Base-by-base conservation (phyloP, 2,113 vertebrate genomes). In the Pomatostomus ruficeps region DNA sequence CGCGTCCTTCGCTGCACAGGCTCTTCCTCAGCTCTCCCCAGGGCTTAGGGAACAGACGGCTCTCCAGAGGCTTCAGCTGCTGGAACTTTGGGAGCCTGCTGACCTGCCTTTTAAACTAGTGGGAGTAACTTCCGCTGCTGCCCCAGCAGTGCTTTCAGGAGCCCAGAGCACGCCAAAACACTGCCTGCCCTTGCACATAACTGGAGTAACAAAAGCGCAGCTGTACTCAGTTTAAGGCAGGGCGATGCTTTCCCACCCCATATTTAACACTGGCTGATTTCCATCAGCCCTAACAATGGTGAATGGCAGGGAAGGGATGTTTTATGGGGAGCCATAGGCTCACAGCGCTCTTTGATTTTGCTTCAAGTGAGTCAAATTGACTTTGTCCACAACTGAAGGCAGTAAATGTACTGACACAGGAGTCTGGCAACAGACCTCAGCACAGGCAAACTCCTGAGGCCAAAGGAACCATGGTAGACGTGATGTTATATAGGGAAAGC, bases 61-160 rank as follows among this genome's bases (percentile, higher is more conserved):
- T 74, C 91, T 84, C 86, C 92, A 84, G 91, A 72, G 88, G 75
- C 79, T 84, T 83, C 94, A 85, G 88, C 94, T 93, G 95, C 83
- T 77, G 51, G 7, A 88, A 58, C 85, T 83, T 36, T 80, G 91
- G 83, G 85, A 96, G 38, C 20, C 83, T 92, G 92, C 9, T 89
- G 96, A 96, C 95, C 94, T 73, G 92, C 11, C 95, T 81, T 58
- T 88, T 92, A 62, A 90, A 85, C 46, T 3, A 95, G 88, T 59
- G 92, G 86, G 67, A 95, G 91, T 71, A 84, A 83, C 94, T 93
- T 95, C 96, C 72, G 5, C 1, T 84, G 92, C 68, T 90, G 65
- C 91, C 83, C 78, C 91, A 70, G 91, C 88, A 74, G 68, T 40
- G 88, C 52, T 81, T 59, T 43, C 11, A 48, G n/a, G 88, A 94